Conservation (phyloP, 2,113 vertebrate species). For the Spheniscus mendiculus region DNA sequence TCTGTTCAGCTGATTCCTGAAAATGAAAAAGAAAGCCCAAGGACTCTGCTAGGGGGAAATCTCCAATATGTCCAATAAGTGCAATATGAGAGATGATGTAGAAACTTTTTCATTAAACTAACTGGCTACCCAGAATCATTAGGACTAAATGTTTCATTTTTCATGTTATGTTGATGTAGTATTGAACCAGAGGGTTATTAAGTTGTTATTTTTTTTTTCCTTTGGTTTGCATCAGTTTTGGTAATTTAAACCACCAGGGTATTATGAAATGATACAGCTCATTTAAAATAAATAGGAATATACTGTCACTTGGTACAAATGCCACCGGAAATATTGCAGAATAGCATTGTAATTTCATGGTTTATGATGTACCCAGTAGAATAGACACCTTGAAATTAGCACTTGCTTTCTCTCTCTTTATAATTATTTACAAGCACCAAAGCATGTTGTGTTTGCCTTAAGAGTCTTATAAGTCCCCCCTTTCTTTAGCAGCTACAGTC, state of each 20-base stretch:
- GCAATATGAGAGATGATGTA: background rate
- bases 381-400: background rate
- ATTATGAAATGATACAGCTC: conserved; percentile 25
- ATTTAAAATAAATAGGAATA: conserved; percentile 48
- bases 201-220: background rate
- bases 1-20: background rate
- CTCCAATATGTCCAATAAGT: background rate
- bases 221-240: background rate
- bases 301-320: conserved; percentile 20
- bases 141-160: background rate
- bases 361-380: background rate
- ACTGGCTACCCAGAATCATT: background rate
- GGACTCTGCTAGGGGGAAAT: background rate
- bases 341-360: background rate
- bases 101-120: background rate
- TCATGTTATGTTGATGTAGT: background rate
- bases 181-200: background rate
- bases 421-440: background rate
- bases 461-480: background rate
- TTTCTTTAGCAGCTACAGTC: background rate
- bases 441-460: background rate
- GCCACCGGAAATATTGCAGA: background rate
- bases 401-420: background rate
- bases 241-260: background rate
- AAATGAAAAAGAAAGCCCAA: background rate